Conservation (phyloP, 2,888 invertebrate genomes). For the Ceramica pisi region DNA sequence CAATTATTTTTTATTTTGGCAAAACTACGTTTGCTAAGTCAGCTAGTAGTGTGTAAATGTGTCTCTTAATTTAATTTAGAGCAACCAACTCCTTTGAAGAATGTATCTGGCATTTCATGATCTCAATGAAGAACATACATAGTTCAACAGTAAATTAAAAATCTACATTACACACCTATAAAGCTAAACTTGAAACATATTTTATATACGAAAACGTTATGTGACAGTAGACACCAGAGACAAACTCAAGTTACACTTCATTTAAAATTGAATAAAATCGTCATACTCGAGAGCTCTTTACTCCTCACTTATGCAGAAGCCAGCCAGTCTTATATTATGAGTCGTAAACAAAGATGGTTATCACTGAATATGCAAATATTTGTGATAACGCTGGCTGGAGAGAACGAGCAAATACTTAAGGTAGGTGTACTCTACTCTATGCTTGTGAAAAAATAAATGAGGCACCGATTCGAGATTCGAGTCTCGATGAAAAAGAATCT, state of each 20-base stretch:
- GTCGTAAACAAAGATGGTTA: slow-evolving; percentile 73
- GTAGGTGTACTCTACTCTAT: not conserved
- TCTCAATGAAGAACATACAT: not conserved
- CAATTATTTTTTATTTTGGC: no score
- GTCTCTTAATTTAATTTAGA: no score
- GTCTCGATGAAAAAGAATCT: slow-evolving; percentile 4
- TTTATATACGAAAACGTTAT: not conserved
- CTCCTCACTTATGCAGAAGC: slow-evolving; percentile 44
- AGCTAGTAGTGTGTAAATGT: no score
- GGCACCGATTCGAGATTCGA: slow-evolving; percentile 34
- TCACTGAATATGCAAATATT: slow-evolving; percentile 69
- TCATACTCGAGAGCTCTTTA: slow-evolving; percentile 28
- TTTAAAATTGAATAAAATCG: slow-evolving; percentile 44
- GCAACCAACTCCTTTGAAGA: no score
- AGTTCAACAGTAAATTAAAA: not conserved
- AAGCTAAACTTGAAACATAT: not conserved
- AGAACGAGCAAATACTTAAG: slow-evolving; percentile 35
- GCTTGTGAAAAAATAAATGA: slow-evolving; percentile 34
- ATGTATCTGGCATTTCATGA: not conserved
- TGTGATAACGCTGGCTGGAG: slow-evolving; percentile 59
- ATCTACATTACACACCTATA: not conserved
- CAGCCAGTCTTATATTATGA: slow-evolving; percentile 62
- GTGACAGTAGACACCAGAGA: slow-evolving; percentile 1
- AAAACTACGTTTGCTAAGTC: no score
- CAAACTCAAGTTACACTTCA: slow-evolving; percentile 16